These are phyloP conservation scores for Hipposideros armiger DNA, from an alignment of 2,113 vertebrate species.

Conservation along the genomic window DNA sequence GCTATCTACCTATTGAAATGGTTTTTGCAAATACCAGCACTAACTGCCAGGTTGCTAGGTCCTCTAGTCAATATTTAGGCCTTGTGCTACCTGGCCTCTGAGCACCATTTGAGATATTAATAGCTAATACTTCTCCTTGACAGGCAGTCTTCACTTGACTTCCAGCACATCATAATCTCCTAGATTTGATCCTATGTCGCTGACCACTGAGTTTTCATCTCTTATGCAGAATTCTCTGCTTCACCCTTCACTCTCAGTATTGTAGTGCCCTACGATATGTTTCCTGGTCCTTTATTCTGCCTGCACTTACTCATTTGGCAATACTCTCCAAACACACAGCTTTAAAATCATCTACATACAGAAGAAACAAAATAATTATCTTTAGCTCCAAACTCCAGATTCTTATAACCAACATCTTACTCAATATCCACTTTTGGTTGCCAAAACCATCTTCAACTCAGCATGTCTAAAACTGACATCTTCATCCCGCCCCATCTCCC, in stretches of 20 bases:
- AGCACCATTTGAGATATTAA: not conserved
- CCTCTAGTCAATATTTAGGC: not conserved
- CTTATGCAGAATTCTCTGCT: too few relatives aligned
- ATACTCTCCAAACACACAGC: not conserved
- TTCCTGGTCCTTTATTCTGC: not conserved
- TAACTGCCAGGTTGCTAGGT: not conserved
- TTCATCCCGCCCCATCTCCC: too few relatives aligned
- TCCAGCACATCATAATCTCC: too few relatives aligned
- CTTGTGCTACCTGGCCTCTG: not conserved
- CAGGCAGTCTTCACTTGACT: not conserved
- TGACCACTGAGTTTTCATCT: not conserved
- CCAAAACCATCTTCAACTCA: not conserved
- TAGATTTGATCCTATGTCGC: not conserved
- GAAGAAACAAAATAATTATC: not conserved
- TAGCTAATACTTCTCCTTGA: fast-evolving
- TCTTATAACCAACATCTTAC: not conserved
- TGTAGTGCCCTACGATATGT: not conserved
- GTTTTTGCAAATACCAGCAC: not conserved
- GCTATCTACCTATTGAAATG: not conserved
- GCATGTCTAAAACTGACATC: not conserved
- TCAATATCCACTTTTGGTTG: not conserved
- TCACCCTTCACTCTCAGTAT: not conserved
- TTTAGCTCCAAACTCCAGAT: not conserved
- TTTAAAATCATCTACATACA: not conserved
- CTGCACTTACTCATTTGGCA: not conserved